These are phyloP conservation scores for Psammodynastes pulverulentus DNA, from an alignment of 2,113 vertebrate genomes.

Conservation along the genomic window DNA sequence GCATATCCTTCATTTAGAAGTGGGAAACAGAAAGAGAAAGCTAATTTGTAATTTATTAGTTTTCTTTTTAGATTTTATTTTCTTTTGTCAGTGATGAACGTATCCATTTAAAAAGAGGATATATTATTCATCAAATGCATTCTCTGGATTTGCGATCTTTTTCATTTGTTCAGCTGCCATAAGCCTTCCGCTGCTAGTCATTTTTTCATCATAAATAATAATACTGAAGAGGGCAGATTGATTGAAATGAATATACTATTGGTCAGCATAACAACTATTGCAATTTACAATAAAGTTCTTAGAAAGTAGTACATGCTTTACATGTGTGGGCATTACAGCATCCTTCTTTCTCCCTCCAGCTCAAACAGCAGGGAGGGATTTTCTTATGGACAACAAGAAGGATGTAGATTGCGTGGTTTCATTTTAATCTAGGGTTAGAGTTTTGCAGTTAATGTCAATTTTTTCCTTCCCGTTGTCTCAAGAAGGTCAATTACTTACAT, in stretches of 20 bases:
- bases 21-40: background rate
- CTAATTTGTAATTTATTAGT: background rate
- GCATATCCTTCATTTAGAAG: background rate
- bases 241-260: slow-evolving; percentile 7
- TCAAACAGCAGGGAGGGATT: background rate
- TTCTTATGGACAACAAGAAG: background rate
- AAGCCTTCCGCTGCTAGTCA: background rate
- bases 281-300: background rate
- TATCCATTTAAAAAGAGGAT: background rate
- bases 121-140: slow-evolving; percentile 2
- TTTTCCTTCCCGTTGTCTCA: slow-evolving; percentile 26
- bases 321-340: background rate
- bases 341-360: background rate
- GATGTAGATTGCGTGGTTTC: background rate
- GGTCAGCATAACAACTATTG: background rate
- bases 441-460: slow-evolving; percentile 19
- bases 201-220: slow-evolving; percentile 7
- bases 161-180: background rate
- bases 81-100: slow-evolving; percentile 11
- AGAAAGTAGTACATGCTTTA: background rate
- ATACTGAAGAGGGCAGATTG: background rate
- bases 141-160: background rate
- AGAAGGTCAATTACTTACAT: background rate
- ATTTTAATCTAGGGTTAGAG: slow-evolving; percentile 17
- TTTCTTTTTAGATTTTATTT: background rate